phyloP scores from a whole-genome alignment of 2,888 invertebrate species.

The Papilio demoleus region DNA sequence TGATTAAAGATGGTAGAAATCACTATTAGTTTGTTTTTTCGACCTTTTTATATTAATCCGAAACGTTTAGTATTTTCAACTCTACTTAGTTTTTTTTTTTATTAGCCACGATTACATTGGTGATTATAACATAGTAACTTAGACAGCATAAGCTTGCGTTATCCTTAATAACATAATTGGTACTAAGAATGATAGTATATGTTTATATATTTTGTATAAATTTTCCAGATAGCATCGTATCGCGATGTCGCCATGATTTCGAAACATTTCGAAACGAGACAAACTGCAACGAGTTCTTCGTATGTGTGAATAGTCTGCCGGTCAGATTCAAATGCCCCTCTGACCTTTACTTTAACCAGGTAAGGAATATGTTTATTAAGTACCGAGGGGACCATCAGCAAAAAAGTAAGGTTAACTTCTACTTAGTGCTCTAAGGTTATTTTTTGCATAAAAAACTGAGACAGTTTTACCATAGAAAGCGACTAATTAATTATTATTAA shows the following conservation, averaged over 20 bases:
- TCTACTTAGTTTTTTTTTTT: too few relatives aligned
- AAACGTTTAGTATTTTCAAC: too few relatives aligned
- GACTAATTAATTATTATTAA: background rate
- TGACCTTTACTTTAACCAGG: slow-evolving; percentile 85
- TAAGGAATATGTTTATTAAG: slow-evolving; percentile 54
- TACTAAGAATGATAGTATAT: background rate
- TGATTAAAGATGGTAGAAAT: too few relatives aligned
- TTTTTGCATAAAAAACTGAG: background rate
- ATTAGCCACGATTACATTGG: too few relatives aligned
- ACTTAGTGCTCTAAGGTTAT: slow-evolving; percentile 29
- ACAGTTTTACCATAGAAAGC: slow-evolving; percentile 10
- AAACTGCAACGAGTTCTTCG: slow-evolving; percentile 86
- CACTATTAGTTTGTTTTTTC: too few relatives aligned
- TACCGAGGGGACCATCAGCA: slow-evolving; percentile 15
- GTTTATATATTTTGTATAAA: slow-evolving; percentile 2
- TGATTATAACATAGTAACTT: too few relatives aligned
- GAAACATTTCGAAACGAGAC: slow-evolving; percentile 84
- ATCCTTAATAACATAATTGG: background rate
- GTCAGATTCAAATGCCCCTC: slow-evolving; percentile 85
- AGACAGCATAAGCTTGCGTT: background rate
- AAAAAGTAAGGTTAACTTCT: slow-evolving; percentile 34
- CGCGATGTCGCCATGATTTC: slow-evolving; percentile 81
- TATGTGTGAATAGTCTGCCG: slow-evolving; percentile 84
- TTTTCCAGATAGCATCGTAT: slow-evolving; percentile 45
- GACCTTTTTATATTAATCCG: background rate